Evolutionary conservation across 2,888 invertebrate genomes (phyloP).

Genomic region (Alloplasta piceator): DNA sequence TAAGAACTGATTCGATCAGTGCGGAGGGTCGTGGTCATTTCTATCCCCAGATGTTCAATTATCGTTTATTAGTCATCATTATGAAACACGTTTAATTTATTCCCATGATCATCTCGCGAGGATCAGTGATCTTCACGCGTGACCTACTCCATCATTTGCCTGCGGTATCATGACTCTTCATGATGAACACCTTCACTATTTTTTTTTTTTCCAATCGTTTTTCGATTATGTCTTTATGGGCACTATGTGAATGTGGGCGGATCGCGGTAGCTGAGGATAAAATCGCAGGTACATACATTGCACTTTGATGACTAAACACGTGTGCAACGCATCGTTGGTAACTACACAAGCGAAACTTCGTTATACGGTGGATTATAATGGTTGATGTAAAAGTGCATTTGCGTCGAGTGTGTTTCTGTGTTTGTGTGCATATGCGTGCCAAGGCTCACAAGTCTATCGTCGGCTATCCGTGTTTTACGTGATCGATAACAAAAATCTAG

Average conservation of each 20-base stretch:
- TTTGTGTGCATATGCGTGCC: constrained; percentile 61
- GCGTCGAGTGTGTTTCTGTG: constrained; percentile 41
- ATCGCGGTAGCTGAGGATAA: constrained; percentile 35
- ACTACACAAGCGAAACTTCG: constrained; percentile 3
- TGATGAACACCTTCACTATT: background rate
- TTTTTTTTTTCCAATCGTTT: constrained; percentile 21
- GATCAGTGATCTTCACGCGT: no score
- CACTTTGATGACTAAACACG: constrained; percentile 24
- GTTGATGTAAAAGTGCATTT: constrained; percentile 14
- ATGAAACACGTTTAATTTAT: constrained; percentile 34
- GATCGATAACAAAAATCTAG: constrained; percentile 62
- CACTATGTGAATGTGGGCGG: constrained; percentile 49
- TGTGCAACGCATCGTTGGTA: constrained; percentile 25
- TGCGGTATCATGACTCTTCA: background rate
- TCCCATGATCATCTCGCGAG: constrained; percentile 21
- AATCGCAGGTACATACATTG: background rate
- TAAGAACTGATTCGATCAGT: no score
- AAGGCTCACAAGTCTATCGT: constrained; percentile 64
- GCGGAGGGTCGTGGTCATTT: no score
- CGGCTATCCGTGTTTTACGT: constrained; percentile 50
- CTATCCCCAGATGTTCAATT: background rate
- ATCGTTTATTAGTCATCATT: constrained; percentile 4
- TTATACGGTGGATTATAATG: constrained; percentile 44
- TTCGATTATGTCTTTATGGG: constrained; percentile 35
- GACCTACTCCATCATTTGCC: background rate